Base-by-base conservation (phyloP, 2,888 invertebrate genomes). In the Cotesia congregata region DNA sequence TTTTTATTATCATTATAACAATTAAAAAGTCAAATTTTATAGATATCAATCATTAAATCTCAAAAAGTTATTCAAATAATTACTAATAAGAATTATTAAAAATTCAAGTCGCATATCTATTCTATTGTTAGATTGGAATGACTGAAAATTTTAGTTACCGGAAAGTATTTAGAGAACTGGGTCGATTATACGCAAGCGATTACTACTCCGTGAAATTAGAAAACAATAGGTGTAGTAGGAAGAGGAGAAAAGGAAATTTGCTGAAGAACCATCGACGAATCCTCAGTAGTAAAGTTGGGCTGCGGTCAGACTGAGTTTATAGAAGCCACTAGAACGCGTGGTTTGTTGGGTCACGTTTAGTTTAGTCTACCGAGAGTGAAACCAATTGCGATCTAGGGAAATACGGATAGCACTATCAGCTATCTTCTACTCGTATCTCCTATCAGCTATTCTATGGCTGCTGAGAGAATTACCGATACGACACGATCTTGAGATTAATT, bases 281-380 rank as follows among this genome's bases (percentile, higher is more conserved):
- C 73, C 72, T 60, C 77, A 60, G 73, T 73, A 77, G 73, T 73
- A 59, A 77, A 70, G 73, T 74, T 77, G 15, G 30, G 38, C 20
- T 77, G 65, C 38, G 73, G 73, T 74, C 70, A 73, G 73, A 72
- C 65, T 2, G 61, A 77, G 70, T 77, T 74, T 74, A 77, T 60
- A 30, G 15, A 40, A 72, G 65, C 40, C 64, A 61, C 41, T 60
- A 61, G 50, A 64, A 50, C 38, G 39, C 62, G 73, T 30, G 62
- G 73, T 59, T 64, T 64, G 69, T 74, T 76, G 72, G 72, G 67
- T 72, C 73, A 77, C 77, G 73, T 77, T 73, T 62, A 65, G 70
- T 77, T 77, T 73, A 65, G 69, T 73, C 60, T 20, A 41, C 59
- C 73, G 73, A 77, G 69, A 77, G 77, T 70, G 73, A 77, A 77